phyloP scores from a whole-genome alignment of 1,140 invertebrate species.

The Pinna nobilis region DNA sequence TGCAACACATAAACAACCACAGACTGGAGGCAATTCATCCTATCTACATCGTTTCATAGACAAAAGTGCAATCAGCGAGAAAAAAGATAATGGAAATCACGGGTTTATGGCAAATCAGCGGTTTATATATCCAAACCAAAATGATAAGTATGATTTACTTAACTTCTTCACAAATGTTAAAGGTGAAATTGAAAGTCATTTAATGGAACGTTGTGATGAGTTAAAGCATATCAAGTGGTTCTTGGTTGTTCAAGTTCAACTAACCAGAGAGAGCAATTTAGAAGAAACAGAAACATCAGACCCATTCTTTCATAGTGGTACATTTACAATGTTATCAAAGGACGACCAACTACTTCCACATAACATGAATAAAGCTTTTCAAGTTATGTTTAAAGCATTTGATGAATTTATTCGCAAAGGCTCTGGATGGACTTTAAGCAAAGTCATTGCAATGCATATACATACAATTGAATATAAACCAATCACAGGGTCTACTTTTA shows the following conservation, averaged over 20 bases:
- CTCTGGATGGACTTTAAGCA: slow-evolving; percentile 20
- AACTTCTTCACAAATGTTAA: background rate
- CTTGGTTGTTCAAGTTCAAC: background rate
- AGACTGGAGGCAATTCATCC: background rate
- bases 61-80: background rate
- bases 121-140: slow-evolving; percentile 4
- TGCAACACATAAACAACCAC: background rate
- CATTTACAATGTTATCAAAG: background rate
- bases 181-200: background rate
- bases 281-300: background rate
- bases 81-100: background rate
- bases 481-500: slow-evolving; percentile 4
- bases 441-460: background rate
- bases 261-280: background rate
- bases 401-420: slow-evolving; percentile 23
- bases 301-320: slow-evolving; percentile 19
- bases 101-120: background rate
- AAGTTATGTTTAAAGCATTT: slow-evolving; percentile 21
- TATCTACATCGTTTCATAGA: background rate
- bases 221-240: slow-evolving; percentile 14
- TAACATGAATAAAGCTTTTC: slow-evolving; percentile 16
- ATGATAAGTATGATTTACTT: slow-evolving; percentile 6
- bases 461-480: slow-evolving; percentile 25
- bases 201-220: background rate
- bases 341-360: background rate